A percentile compares a stretch with the other conserved stretches of the same genome.
phyloP scores from a whole-genome alignment of 2,797 vertebrate genomes.

The Enteromius treurensis region DNA sequence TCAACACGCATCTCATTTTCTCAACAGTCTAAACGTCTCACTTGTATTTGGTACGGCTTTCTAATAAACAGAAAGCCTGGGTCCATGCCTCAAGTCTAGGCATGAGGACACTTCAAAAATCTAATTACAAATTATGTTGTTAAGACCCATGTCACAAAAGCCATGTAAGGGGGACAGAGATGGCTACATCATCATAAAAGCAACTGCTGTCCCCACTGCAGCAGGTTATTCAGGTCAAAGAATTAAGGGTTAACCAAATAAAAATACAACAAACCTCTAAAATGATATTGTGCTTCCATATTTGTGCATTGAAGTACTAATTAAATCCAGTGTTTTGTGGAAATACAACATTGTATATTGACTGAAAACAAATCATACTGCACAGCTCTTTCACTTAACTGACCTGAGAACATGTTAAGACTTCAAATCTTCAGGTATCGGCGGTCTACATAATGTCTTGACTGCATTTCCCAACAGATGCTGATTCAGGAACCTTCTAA shows the following conservation, averaged over 20 bases:
- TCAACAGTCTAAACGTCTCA: slow-evolving; percentile 29
- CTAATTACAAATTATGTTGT: slow-evolving; percentile 22
- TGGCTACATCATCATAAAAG: background rate
- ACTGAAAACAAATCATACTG: background rate
- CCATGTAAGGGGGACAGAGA: background rate
- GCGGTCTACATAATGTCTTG: background rate
- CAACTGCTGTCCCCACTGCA: background rate
- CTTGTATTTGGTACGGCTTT: slow-evolving; percentile 36
- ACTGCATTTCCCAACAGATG: background rate
- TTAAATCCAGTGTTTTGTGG: slow-evolving; percentile 29
- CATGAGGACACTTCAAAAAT: slow-evolving; percentile 9
- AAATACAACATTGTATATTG: slow-evolving; percentile 4
- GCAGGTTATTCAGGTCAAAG: background rate
- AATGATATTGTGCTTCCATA: slow-evolving; percentile 42
- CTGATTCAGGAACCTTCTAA: background rate
- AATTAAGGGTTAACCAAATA: background rate
- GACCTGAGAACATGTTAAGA: slow-evolving; percentile 52
- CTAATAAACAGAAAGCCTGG: slow-evolving; percentile 34
- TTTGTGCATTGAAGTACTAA: slow-evolving; percentile 42
- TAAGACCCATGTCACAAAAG: background rate
- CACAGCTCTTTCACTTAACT: background rate
- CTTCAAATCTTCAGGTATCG: slow-evolving; percentile 1
- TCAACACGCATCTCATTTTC: slow-evolving; percentile 40
- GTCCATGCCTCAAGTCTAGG: slow-evolving; percentile 22
- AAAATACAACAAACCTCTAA: background rate